phyloP scores from a whole-genome alignment of 2,797 vertebrate species.

The Mionectes olivaceus region DNA sequence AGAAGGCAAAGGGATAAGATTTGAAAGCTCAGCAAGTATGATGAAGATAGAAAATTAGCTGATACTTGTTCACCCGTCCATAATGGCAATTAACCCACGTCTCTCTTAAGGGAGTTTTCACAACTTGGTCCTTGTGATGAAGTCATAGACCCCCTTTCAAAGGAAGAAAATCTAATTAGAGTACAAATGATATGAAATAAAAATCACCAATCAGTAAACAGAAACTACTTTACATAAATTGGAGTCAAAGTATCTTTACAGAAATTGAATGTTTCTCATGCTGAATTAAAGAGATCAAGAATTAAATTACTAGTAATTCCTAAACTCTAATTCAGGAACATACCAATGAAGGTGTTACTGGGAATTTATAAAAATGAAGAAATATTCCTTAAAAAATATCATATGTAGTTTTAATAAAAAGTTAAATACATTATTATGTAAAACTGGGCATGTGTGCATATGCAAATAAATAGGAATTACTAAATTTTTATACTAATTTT shows the following conservation, averaged over 20 bases:
- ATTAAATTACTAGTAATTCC: neutral
- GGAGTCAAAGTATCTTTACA: neutral
- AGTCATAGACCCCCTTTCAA: neutral
- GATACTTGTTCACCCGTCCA: neutral
- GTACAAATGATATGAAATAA: neutral
- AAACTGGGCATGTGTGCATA: neutral
- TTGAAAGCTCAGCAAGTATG: neutral
- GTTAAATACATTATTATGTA: neutral
- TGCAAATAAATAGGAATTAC: neutral
- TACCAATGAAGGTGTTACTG: neutral
- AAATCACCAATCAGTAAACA: neutral
- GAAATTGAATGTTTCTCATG: neutral
- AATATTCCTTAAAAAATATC: neutral
- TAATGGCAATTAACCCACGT: neutral
- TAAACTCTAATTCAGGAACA: neutral
- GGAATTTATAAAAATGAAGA: neutral
- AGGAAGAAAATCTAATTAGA: conserved; percentile 10
- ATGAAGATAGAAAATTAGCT: neutral
- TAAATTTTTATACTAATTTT: neutral
- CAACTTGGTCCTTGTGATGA: neutral
- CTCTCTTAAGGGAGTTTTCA: neutral
- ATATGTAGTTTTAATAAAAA: neutral
- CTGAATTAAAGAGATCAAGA: neutral
- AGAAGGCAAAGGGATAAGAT: neutral
- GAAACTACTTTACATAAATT: neutral